Conservation (phyloP, 2,797 vertebrate species). For the Euthynnus affinis region DNA sequence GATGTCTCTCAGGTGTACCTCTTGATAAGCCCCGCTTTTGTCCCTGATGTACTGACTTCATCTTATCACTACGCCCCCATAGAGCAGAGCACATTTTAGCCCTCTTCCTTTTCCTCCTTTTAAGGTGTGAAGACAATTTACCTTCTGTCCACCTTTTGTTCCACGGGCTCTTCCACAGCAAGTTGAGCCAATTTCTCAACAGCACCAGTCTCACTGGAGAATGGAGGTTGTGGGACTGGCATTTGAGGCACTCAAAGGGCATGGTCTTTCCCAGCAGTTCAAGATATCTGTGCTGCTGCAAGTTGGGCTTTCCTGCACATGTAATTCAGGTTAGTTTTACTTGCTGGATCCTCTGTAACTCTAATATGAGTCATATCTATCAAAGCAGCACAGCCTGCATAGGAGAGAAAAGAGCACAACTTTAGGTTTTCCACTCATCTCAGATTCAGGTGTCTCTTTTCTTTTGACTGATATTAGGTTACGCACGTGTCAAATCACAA, state of each 20-base stretch:
- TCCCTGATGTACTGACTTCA: constrained; percentile 41
- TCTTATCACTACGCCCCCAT: constrained; percentile 40
- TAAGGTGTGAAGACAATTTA: constrained; percentile 42
- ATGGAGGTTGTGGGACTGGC: constrained; percentile 29
- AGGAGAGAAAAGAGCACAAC: neutral
- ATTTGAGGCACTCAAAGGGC: constrained; percentile 19
- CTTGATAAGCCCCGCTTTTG: constrained; percentile 66
- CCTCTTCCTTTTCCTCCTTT: constrained; percentile 44
- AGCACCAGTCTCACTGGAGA: constrained; percentile 26
- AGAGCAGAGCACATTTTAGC: constrained; percentile 37
- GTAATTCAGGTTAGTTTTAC: neutral
- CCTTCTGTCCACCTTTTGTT: constrained; percentile 47
- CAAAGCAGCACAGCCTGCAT: constrained; percentile 3
- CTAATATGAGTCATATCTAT: constrained; percentile 12
- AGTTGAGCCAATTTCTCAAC: constrained; percentile 47
- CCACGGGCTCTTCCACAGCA: neutral
- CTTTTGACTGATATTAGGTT: constrained; percentile 37
- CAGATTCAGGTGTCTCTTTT: constrained; percentile 18
- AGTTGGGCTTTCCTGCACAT: constrained; percentile 2
- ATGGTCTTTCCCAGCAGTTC: constrained; percentile 26
- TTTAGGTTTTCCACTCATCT: constrained; percentile 28
- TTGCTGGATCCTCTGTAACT: neutral
- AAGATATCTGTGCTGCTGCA: constrained; percentile 15
- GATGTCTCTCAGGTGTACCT: constrained; percentile 63
- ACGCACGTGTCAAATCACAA: constrained; percentile 77